Base-by-base conservation (phyloP, 1,140 invertebrate genomes). In the Trichonephila clavipes region DNA sequence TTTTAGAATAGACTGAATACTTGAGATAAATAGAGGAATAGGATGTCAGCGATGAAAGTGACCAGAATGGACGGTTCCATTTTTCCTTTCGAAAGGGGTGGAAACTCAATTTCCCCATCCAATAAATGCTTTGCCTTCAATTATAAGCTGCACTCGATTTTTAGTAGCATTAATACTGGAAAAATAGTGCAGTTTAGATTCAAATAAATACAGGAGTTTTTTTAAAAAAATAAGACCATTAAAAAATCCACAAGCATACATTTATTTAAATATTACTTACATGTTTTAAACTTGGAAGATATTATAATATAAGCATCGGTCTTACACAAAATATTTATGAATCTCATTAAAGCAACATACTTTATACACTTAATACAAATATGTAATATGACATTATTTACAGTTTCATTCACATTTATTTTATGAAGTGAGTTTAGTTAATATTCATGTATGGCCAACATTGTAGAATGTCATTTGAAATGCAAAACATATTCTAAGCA, bases 241-340 rank as follows among this genome's bases (percentile, higher is more conserved):
- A n/a, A n/a, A n/a, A n/a, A 5, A 18, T 34, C 12, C 18, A 85
- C 59, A 34, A 58, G 58, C 24, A 64, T 87, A 87, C 5, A 64
- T 87, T 61, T 87, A 64, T 87, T 87, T 58, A 87, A 77, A 87
- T 34, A 28, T 64, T 86, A 59, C 24, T 86, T n/a, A 21, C 61
- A 87, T 62, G 21, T 87, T 8, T n/a, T 58, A n/a, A 87, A 64
- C 61, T 34, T 61, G 59, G 28, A 87, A 87, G 85, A 62, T 87
- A 87, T 87, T 87, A 19, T 58, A 58, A 24, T 18, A 34, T 77
- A 34, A 83, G 82, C 82, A 87, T 19, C 28, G 61, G 12, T 64
- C 16, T 87, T 64, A 87, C 85, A 87, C 24, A 87, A 87, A 87
- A 87, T 87, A 87, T 87, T 87, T 58, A 64, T 64, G 7, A 87